Evolutionary conservation across 2,113 vertebrate genomes (phyloP).

Genomic region (Lathamus discolor): DNA sequence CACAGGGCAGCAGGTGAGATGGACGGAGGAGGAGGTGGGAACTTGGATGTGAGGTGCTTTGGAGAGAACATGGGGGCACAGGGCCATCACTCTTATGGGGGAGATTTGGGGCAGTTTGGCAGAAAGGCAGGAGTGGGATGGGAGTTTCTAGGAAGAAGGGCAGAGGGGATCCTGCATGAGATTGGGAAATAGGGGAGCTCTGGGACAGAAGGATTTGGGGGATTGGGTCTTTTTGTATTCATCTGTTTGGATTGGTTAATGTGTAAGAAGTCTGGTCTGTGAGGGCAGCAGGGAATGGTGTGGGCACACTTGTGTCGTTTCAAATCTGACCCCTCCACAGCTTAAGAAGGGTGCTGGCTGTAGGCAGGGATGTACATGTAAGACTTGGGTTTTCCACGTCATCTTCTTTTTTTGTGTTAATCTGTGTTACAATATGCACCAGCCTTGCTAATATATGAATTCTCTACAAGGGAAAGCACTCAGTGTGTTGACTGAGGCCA

Average conservation of each 20-base stretch:
- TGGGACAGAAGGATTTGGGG: background rate
- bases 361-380: background rate
- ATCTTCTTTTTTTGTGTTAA: background rate
- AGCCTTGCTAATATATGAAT: background rate
- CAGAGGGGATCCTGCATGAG: background rate
- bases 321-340: rapidly evolving
- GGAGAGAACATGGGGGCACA: background rate
- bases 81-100: background rate
- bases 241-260: background rate
- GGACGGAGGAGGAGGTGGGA: background rate
- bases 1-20: background rate
- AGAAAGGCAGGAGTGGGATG: background rate
- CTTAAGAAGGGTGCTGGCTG: background rate
- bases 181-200: background rate
- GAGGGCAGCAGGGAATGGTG: background rate
- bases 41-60: background rate
- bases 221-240: background rate
- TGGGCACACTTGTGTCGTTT: background rate
- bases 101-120: background rate
- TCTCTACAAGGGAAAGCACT: background rate
- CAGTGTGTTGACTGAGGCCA: rapidly evolving
- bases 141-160: background rate
- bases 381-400: background rate
- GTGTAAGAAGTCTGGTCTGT: background rate
- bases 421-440: background rate